A percentile compares a stretch with the other conserved stretches of the same genome.
These are phyloP conservation scores for Phengaris arion DNA, from an alignment of 2,888 invertebrate genomes.

Conservation along the genomic window DNA sequence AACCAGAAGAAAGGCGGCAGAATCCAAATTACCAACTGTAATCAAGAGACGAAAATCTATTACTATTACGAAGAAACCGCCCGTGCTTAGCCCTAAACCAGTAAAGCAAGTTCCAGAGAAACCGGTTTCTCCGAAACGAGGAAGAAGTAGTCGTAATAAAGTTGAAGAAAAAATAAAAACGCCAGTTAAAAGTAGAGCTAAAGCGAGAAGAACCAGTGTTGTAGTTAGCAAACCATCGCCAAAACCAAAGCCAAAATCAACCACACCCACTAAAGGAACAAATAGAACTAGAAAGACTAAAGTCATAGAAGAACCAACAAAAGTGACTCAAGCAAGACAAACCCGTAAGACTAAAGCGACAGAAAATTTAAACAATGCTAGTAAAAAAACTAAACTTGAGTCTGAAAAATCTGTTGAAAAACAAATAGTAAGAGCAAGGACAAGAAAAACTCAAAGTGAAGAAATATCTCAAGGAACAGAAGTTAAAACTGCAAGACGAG, in stretches of 20 bases:
- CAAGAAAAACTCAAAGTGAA: slow-evolving; percentile 35
- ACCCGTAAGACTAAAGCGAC: slow-evolving; percentile 34
- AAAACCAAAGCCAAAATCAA: slow-evolving; percentile 46
- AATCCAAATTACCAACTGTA: not conserved
- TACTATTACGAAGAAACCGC: slow-evolving; percentile 54
- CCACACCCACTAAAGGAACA: slow-evolving; percentile 32
- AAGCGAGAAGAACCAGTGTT: slow-evolving; percentile 43
- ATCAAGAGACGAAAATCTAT: slow-evolving; percentile 47
- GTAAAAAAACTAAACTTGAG: slow-evolving; percentile 4
- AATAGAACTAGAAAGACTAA: not conserved
- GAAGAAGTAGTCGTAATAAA: slow-evolving; percentile 20
- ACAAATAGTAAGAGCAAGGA: slow-evolving; percentile 31
- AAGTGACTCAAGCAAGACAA: slow-evolving; percentile 31
- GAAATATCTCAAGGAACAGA: slow-evolving; percentile 21
- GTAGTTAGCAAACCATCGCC: slow-evolving; percentile 52
- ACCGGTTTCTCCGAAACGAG: slow-evolving; percentile 17
- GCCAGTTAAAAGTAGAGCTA: slow-evolving; percentile 50
- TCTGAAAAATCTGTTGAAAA: not conserved
- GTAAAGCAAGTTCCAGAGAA: slow-evolving; percentile 32
- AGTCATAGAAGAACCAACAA: not conserved
- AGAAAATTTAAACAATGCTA: slow-evolving; percentile 29
- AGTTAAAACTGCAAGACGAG: not conserved
- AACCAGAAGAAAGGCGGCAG: slow-evolving; percentile 29
- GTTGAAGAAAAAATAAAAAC: slow-evolving; percentile 41
- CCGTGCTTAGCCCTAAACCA: slow-evolving; percentile 47